Conservation (phyloP, 2,797 vertebrate species). For the Erpetoichthys calabaricus region DNA sequence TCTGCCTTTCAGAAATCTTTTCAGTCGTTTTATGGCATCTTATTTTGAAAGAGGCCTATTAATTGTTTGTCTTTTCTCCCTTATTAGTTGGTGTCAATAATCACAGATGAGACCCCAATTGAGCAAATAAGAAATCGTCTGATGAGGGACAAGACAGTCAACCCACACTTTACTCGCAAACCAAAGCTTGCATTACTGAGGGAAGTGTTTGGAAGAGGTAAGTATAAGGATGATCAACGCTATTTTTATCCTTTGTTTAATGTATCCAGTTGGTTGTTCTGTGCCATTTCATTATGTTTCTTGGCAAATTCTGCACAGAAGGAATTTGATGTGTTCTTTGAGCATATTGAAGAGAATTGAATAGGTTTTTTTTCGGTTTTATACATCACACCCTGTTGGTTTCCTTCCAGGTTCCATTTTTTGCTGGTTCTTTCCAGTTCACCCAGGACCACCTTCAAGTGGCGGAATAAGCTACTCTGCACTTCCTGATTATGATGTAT, state of each 20-base stretch:
- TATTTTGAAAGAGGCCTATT: too few species aligned
- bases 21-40: too few species aligned
- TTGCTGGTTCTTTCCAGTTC: constrained; percentile 62
- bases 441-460: constrained; percentile 40
- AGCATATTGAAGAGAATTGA: neutral
- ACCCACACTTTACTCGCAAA: constrained; percentile 47
- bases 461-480: constrained; percentile 54
- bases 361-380: neutral
- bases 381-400: neutral
- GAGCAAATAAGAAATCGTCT: constrained; percentile 60
- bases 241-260: too few species aligned
- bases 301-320: too few species aligned
- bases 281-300: too few species aligned
- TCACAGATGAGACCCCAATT: constrained; percentile 61
- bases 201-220: constrained; percentile 58
- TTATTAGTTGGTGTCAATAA: constrained; percentile 50
- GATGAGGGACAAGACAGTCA: constrained; percentile 37
- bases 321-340: too few species aligned
- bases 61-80: neutral
- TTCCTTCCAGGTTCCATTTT: constrained; percentile 44
- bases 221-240: neutral
- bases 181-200: constrained; percentile 54
- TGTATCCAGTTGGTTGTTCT: too few species aligned
- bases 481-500: constrained; percentile 56
- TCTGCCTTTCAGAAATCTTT: too few species aligned